Conservation (phyloP, 1,140 invertebrate species). For the Hylyphantes graminicola region DNA sequence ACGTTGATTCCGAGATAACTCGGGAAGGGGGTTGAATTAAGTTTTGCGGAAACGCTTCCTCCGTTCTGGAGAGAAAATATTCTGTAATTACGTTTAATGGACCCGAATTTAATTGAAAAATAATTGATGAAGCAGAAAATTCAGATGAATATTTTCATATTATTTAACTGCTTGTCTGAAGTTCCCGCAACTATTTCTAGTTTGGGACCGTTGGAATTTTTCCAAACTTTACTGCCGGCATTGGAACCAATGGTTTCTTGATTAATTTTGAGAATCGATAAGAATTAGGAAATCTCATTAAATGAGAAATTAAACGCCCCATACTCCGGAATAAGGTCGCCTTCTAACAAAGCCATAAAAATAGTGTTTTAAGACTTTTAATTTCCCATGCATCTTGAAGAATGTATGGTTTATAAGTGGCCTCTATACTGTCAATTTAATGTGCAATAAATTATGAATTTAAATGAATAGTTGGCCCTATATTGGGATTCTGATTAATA, state of each 20-base stretch:
- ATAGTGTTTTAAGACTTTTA: too few relatives aligned
- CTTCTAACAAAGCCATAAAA: too few relatives aligned
- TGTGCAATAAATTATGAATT: too few relatives aligned
- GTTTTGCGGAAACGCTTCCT: constrained; percentile 57
- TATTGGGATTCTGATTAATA: too few relatives aligned
- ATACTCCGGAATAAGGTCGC: too few relatives aligned
- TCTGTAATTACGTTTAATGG: constrained; percentile 60
- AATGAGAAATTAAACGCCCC: too few relatives aligned
- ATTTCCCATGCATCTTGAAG: too few relatives aligned
- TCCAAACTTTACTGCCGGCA: background rate
- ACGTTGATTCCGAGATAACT: constrained; percentile 57
- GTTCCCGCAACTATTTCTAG: background rate
- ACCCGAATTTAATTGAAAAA: constrained; percentile 60
- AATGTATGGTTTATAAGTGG: too few relatives aligned
- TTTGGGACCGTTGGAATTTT: constrained; percentile 13
- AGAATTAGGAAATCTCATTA: too few relatives aligned
- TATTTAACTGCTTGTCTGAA: constrained; percentile 24
- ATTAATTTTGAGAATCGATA: too few relatives aligned
- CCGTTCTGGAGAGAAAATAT: constrained; percentile 46
- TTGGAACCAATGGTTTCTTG: background rate
- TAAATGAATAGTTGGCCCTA: too few relatives aligned
- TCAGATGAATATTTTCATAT: constrained; percentile 50
- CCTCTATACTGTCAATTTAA: too few relatives aligned
- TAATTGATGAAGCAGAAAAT: constrained; percentile 59
- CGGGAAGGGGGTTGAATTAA: constrained; percentile 42